A percentile compares a stretch with the other conserved stretches of the same genome.
phyloP scores from a whole-genome alignment of 2,888 invertebrate species.

The Epirrhoe tristata region DNA sequence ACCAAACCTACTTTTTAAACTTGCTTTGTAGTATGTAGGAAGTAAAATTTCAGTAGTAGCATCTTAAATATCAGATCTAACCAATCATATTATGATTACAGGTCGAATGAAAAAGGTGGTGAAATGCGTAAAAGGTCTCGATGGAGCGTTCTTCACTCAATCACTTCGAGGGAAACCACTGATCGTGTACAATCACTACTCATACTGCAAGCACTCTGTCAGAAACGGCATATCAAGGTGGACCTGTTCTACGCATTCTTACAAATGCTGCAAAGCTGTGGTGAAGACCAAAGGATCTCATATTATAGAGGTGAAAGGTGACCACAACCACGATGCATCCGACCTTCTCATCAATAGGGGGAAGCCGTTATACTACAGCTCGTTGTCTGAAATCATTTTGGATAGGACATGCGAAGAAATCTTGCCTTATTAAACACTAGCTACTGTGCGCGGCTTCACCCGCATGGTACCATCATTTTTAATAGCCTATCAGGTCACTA shows the following conservation, averaged over 20 bases:
- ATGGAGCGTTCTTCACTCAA: conserved; percentile 68
- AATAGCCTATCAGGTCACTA: no score
- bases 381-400: conserved; percentile 40
- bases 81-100: conserved; percentile 19
- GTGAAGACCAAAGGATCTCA: conserved; percentile 69
- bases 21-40: neutral
- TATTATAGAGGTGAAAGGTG: conserved; percentile 71
- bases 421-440: conserved; percentile 21
- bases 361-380: conserved; percentile 41
- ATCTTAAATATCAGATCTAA: neutral
- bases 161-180: conserved; percentile 73
- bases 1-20: no score
- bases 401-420: conserved; percentile 33
- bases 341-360: conserved; percentile 67
- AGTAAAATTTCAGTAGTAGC: no score
- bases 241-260: conserved; percentile 79
- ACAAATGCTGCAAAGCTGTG: conserved; percentile 77
- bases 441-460: no score
- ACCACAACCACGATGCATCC: conserved; percentile 75
- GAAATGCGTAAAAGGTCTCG: conserved; percentile 30
- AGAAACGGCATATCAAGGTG: conserved; percentile 69
- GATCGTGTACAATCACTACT: conserved; percentile 72
- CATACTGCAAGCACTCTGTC: conserved; percentile 72
- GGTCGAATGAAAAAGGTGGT: conserved; percentile 40
- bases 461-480: no score